phyloP scores from a whole-genome alignment of 2,113 vertebrate species.

The Corythaixoides concolor region DNA sequence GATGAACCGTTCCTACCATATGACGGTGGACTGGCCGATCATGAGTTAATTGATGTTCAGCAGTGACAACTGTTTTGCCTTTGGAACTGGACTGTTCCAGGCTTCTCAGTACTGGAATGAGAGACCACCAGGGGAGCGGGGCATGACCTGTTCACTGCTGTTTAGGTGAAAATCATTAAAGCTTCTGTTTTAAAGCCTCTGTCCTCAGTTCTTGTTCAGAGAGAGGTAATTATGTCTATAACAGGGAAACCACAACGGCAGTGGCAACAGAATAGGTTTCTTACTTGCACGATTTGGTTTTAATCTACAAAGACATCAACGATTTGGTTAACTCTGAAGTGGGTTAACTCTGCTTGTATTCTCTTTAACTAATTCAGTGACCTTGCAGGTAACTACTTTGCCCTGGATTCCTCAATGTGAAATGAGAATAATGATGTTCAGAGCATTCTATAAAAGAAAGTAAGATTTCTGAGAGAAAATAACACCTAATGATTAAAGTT shows the following conservation, averaged over 20 bases:
- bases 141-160: not conserved
- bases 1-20: not conserved
- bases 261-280: not conserved
- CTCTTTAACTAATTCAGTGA: not conserved
- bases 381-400: not conserved
- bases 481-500: not conserved
- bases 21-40: not conserved
- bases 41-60: not conserved
- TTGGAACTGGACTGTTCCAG: not conserved
- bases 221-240: not conserved
- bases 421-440: not conserved
- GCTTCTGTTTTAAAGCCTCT: not conserved
- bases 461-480: not conserved
- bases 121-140: not conserved
- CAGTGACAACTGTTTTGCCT: not conserved
- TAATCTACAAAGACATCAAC: not conserved
- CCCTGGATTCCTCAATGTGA: not conserved
- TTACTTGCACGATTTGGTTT: not conserved
- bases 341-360: not conserved
- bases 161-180: not conserved
- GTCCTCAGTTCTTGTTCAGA: not conserved
- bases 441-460: not conserved
- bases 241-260: not conserved
- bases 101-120: not conserved
- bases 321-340: not conserved